Conservation (phyloP, 2,888 invertebrate species). For the Megaustenia siamemsis region DNA sequence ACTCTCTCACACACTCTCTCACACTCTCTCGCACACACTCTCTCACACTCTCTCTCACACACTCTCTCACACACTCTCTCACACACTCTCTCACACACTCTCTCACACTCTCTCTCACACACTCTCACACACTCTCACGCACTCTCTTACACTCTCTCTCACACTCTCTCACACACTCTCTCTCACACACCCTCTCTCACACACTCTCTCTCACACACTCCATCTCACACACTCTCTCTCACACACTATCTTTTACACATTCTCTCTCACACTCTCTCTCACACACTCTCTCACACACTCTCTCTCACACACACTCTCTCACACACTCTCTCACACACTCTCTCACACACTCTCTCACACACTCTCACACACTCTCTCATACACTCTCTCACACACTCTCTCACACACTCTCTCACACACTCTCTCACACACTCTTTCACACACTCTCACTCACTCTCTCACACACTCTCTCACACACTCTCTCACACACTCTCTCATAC, state of each 20-base stretch:
- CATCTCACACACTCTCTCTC: background rate
- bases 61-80: background rate
- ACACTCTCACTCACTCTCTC: background rate
- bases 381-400: background rate
- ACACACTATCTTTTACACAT: no score
- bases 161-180: conserved; percentile 23
- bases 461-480: background rate
- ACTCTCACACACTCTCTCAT: background rate
- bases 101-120: background rate
- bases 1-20: background rate
- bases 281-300: background rate
- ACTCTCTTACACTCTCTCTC: no score
- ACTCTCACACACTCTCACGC: background rate
- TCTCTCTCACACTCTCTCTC: no score
- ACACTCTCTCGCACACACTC: no score
- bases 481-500: background rate
- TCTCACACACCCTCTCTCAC: conserved; percentile 14
- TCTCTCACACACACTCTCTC: background rate
- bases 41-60: background rate
- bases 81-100: background rate
- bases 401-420: background rate
- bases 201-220: background rate
- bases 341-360: background rate
- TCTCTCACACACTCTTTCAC: background rate
- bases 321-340: background rate